Evolutionary conservation across 35 echinoderm and acorn worm genomes (phyloP).

Genomic region (Eucidaris tribuloides): DNA sequence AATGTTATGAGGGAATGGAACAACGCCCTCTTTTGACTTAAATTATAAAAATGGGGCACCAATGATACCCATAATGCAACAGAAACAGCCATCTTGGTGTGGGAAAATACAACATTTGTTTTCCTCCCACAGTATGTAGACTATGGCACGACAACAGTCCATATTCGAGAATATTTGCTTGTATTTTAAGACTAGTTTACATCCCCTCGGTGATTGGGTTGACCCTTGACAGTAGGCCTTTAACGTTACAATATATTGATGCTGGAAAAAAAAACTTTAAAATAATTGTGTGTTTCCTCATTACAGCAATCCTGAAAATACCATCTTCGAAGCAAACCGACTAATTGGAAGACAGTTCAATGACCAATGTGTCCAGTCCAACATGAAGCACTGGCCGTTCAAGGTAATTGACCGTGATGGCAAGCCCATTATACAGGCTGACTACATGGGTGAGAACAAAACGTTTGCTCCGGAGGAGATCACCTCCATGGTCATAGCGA

Average conservation of each 20-base stretch:
- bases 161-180: no score
- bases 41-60: no score
- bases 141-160: no score
- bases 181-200: no score
- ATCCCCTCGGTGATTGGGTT: no score
- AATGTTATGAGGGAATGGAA: background rate
- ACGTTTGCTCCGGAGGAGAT: conserved; percentile 48
- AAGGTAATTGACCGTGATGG: conserved; percentile 28
- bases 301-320: conserved; percentile 32
- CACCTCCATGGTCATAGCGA: conserved; percentile 43
- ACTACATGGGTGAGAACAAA: conserved; percentile 32
- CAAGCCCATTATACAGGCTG: background rate
- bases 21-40: no score
- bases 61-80: no score
- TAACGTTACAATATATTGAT: background rate
- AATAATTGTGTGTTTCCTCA: background rate
- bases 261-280: no score
- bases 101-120: no score
- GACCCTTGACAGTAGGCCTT: no score
- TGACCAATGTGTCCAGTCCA: conserved; percentile 32
- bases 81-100: no score
- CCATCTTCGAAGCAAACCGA: conserved; percentile 39
- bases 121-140: no score
- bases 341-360: conserved; percentile 48
- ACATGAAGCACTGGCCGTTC: conserved; percentile 71